A percentile compares a stretch with the other conserved stretches of the same genome.
Evolutionary conservation across 2,888 invertebrate genomes (phyloP).

Genomic region (Blomia tropicalis): DNA sequence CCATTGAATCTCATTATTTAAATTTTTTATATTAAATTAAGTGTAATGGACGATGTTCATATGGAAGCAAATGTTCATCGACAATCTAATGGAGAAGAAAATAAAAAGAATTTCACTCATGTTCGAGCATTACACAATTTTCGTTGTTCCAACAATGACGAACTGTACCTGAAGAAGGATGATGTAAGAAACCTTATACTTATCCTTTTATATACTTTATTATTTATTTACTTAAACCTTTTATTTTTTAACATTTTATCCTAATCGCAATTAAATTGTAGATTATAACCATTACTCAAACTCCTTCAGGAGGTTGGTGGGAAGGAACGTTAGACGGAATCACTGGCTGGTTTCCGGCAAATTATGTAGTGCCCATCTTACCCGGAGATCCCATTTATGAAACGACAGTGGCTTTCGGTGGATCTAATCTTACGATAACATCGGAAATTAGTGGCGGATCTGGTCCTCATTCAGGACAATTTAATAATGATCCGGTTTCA

Average conservation of each 20-base stretch:
- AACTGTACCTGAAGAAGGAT: conserved; percentile 86
- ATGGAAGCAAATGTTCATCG: background rate
- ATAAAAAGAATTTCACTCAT: conserved; percentile 1
- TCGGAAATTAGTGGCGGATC: background rate
- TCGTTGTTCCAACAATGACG: conserved; percentile 91
- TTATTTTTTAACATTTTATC: too few relatives aligned
- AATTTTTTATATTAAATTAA: background rate
- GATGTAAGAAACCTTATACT: too few relatives aligned
- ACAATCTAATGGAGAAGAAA: background rate
- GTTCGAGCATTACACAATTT: conserved; percentile 85
- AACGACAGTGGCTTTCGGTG: background rate
- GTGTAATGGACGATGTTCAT: background rate
- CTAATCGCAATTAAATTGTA: too few relatives aligned
- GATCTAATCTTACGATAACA: background rate
- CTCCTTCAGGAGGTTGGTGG: conserved; percentile 97
- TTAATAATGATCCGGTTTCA: conserved; percentile 39
- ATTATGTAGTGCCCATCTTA: conserved; percentile 66
- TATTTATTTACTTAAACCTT: background rate
- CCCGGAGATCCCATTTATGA: background rate
- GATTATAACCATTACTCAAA: conserved; percentile 83
- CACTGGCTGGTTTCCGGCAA: conserved; percentile 97
- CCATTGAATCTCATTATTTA: background rate
- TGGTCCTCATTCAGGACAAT: conserved; percentile 4
- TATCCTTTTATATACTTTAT: background rate
- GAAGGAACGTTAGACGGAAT: conserved; percentile 87